phyloP scores from a whole-genome alignment of 2,113 vertebrate genomes.

The Pao palembangensis region DNA sequence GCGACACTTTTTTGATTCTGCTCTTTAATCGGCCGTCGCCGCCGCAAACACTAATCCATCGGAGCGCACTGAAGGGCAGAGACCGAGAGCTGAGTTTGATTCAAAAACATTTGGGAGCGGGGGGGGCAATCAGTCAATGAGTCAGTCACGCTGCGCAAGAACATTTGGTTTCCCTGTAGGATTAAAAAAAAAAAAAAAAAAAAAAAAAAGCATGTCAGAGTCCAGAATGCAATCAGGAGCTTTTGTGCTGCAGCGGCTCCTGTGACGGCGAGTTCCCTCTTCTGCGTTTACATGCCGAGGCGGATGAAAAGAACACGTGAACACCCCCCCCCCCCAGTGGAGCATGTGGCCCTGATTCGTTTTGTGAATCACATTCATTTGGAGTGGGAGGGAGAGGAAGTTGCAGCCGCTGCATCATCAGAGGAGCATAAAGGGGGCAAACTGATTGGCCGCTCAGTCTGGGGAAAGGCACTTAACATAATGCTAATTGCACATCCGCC shows the following conservation, averaged over 20 bases:
- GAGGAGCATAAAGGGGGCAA: constrained; percentile 55
- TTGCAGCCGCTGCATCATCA: constrained; percentile 50
- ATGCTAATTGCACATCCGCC: constrained; percentile 73
- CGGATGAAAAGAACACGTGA: constrained; percentile 52
- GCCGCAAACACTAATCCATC: constrained; percentile 19
- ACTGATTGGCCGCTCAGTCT: constrained; percentile 67
- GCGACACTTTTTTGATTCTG: constrained; percentile 9
- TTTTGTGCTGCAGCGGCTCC: constrained; percentile 66
- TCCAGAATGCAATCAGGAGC: constrained; percentile 73
- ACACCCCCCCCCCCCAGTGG: constrained; percentile 22
- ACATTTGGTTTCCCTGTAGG: constrained; percentile 68
- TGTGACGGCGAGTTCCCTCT: constrained; percentile 67
- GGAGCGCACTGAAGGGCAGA: constrained; percentile 22
- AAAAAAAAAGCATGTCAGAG: constrained; percentile 53
- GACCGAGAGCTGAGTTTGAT: constrained; percentile 14
- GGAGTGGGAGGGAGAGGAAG: constrained; percentile 57
- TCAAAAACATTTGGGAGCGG: constrained; percentile 15
- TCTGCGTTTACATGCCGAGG: constrained; percentile 52
- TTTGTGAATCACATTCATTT: constrained; percentile 54
- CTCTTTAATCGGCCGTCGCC: constrained; percentile 14
- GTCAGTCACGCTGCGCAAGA: constrained; percentile 66
- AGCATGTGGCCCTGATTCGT: constrained; percentile 57
- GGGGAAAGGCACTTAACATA: constrained; percentile 67
- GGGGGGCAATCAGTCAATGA: constrained; percentile 65
- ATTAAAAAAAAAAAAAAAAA: constrained; percentile 47